These are phyloP conservation scores for Bombycilla garrulus DNA, from an alignment of 2,113 vertebrate genomes.

Conservation along the genomic window DNA sequence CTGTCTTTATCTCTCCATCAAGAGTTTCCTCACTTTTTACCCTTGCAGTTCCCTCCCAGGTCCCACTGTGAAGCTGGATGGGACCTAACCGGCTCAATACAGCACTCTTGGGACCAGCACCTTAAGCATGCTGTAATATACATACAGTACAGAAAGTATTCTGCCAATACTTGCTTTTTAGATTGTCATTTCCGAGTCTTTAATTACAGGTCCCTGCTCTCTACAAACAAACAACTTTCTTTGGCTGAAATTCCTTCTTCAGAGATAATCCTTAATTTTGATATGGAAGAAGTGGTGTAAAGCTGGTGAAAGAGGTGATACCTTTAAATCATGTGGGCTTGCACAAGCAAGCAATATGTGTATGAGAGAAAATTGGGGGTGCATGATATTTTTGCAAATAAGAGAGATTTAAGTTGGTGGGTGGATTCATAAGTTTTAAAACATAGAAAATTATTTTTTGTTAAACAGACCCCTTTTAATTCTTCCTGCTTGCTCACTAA, in stretches of 20 bases:
- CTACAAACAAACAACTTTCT: not conserved
- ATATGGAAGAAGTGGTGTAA: not conserved
- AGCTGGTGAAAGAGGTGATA: not conserved
- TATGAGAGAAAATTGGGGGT: not conserved
- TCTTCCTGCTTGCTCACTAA: not conserved
- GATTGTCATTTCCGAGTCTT: not conserved
- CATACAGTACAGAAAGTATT: not conserved
- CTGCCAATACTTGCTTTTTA: not conserved
- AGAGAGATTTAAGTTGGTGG: not conserved
- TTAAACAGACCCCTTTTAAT: not conserved
- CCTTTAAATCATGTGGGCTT: not conserved
- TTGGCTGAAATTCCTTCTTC: not conserved
- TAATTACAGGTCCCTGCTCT: not conserved
- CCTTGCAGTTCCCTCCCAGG: not conserved
- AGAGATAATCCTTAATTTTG: not conserved
- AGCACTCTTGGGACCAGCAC: not conserved
- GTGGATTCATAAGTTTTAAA: not conserved
- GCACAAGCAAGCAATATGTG: not conserved
- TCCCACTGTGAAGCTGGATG: accelerated
- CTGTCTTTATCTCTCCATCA: not conserved
- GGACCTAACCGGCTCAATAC: not conserved
- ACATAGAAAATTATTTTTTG: not conserved
- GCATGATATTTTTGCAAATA: not conserved
- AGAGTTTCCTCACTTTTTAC: not conserved
- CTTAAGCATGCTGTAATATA: not conserved